Base-by-base conservation (phyloP, 2,113 vertebrate genomes). In the Labeo catla region DNA sequence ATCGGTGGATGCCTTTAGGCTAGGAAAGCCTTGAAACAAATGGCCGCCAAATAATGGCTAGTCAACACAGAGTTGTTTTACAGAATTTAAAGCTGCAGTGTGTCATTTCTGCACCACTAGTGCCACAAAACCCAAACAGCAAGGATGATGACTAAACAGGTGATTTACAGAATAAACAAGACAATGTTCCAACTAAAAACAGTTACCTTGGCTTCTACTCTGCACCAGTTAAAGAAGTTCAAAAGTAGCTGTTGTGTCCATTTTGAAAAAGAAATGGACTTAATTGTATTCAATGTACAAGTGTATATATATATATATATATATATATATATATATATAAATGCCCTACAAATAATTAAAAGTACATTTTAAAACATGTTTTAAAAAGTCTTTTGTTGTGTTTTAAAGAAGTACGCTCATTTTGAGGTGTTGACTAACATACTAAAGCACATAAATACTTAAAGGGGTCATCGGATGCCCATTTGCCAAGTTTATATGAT, bases 1-100 rank as follows among this genome's bases (percentile, higher is more conserved):
- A 91, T 91, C 87, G 83, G n/a, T 49, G 70, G 47, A 28, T 15
- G 61, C 50, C 73, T 85, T 65, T 54, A 77, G 65, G 78, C 61
- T 47, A 57, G 23, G 23, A 59, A 88, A 85, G 88, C 19, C n/a
- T 72, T 81, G 45, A 50, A 80, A 80, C 73, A 23, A 76, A 76
- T 76, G 45, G 43, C 43, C n/a, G 12, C 54, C 78, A n/a, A 45
- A 63, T 47, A 45, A 63, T 61, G 11, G 5, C 21, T 47, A 21
- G 73, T 50, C 73, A 52, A 76, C 43, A 16, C 43, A 50, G 43
- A 45, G 54, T 45, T 79, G 45, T 54, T 50, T 50, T 45, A 50
- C 65, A 76, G 28, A 68, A 52, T 54, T 78, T 39, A 45, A 54
- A 63, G 36, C 10, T 4, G 49, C 74, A 47, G 81, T 9, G 66